These are phyloP conservation scores for Xenopus petersii DNA, from an alignment of 2,797 vertebrate genomes.

Conservation along the genomic window DNA sequence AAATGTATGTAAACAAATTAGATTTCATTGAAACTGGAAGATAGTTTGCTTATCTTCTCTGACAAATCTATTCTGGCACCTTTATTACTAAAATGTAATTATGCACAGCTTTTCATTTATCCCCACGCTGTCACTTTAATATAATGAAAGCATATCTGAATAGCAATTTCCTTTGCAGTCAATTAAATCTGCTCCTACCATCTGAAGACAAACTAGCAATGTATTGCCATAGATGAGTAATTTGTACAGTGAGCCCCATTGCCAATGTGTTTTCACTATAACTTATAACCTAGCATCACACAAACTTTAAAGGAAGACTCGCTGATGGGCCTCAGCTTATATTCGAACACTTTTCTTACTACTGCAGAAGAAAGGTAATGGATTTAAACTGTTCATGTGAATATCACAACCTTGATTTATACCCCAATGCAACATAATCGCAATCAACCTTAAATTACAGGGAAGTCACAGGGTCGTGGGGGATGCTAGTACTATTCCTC, in stretches of 20 bases:
- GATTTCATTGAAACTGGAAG: background rate
- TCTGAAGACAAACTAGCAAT: background rate
- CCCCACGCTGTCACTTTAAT: constrained; percentile 2
- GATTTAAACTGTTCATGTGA: too few relatives aligned
- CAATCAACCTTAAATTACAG: too few relatives aligned
- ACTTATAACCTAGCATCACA: too few relatives aligned
- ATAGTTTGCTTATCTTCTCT: background rate
- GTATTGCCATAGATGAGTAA: background rate
- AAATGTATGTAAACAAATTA: background rate
- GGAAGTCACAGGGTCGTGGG: too few relatives aligned
- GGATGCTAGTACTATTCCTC: too few relatives aligned
- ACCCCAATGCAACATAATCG: too few relatives aligned
- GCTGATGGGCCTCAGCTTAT: background rate
- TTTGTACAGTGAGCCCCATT: background rate
- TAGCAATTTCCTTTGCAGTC: constrained; percentile 3
- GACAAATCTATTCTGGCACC: background rate
- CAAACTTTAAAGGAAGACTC: background rate
- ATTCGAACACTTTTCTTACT: too few relatives aligned
- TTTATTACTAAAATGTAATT: background rate
- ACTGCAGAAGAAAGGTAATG: too few relatives aligned
- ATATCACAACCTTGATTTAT: too few relatives aligned
- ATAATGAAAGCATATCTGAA: constrained; percentile 7
- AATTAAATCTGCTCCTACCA: constrained; percentile 4
- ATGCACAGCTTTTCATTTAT: constrained; percentile 3
- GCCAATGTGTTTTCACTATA: background rate